A percentile compares a stretch with the other conserved stretches of the same genome.
These are phyloP conservation scores for Nannoperca obscura DNA, from an alignment of 2,797 vertebrate genomes.

Conservation along the genomic window DNA sequence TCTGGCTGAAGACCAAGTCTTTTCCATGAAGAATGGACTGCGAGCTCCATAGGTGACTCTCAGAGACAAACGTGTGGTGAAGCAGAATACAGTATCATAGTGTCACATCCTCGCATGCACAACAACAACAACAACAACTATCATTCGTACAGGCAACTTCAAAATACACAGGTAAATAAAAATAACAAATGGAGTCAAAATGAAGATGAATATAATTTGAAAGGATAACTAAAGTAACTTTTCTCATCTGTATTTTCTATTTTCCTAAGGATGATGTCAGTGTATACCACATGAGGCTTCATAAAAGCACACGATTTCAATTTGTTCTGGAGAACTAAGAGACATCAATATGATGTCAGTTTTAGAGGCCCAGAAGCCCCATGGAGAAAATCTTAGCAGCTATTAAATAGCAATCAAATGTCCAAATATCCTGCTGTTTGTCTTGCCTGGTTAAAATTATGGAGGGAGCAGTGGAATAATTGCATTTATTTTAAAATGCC, in stretches of 20 bases:
- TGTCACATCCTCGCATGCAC: background rate
- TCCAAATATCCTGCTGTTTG: constrained; percentile 75
- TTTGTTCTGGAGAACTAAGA: constrained; percentile 49
- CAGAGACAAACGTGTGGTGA: background rate
- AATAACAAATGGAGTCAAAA: background rate
- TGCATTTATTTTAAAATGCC: constrained; percentile 76
- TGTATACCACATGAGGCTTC: constrained; percentile 39
- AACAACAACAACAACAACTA: background rate
- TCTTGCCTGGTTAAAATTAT: constrained; percentile 74
- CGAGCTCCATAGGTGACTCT: background rate
- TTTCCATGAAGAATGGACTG: background rate
- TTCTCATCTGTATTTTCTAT: constrained; percentile 19
- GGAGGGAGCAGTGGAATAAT: constrained; percentile 72
- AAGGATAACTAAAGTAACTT: constrained; percentile 5
- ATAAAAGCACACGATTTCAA: constrained; percentile 62
- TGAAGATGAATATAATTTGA: background rate
- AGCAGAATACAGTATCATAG: background rate
- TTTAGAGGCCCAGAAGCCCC: constrained; percentile 55
- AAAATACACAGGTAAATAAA: background rate
- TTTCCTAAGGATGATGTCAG: constrained; percentile 58
- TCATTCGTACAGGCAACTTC: background rate
- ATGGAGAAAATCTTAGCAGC: constrained; percentile 63
- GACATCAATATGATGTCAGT: constrained; percentile 64
- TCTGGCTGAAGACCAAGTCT: background rate
- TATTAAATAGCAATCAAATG: constrained; percentile 74